Conservation (phyloP, 2,888 invertebrate species). For the Himalopsyche anomala region DNA sequence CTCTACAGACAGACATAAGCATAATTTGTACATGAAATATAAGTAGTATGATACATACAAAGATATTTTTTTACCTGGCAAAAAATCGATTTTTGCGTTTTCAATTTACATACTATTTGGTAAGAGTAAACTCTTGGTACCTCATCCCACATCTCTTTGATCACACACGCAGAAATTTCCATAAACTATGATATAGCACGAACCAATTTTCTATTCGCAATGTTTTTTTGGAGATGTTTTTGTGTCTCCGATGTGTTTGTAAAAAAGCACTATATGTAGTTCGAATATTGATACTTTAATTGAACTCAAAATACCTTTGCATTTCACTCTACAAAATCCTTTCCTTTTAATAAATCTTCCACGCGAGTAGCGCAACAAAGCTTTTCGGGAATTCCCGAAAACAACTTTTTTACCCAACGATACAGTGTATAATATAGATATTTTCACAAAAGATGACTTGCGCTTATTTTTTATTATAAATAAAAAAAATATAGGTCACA, state of each 20-base stretch:
- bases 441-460: background rate
- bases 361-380: slow-evolving; percentile 34
- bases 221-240: background rate
- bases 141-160: too few relatives aligned
- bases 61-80: too few relatives aligned
- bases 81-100: too few relatives aligned
- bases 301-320: slow-evolving; percentile 43
- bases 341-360: slow-evolving; percentile 42
- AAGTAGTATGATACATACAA: too few relatives aligned
- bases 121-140: too few relatives aligned
- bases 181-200: too few relatives aligned
- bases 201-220: background rate
- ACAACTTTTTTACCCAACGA: slow-evolving; percentile 18
- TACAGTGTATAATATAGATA: background rate
- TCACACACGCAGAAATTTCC: too few relatives aligned
- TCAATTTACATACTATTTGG: too few relatives aligned
- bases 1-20: too few relatives aligned
- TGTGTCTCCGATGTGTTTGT: background rate
- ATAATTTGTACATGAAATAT: too few relatives aligned
- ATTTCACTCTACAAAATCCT: slow-evolving; percentile 37
- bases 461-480: too few relatives aligned
- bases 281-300: slow-evolving; percentile 36
- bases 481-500: too few relatives aligned
- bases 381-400: slow-evolving; percentile 36
- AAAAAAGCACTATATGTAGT: background rate